Evolutionary conservation across 2,797 vertebrate species (phyloP).

Genomic region (Cygnus olor): DNA sequence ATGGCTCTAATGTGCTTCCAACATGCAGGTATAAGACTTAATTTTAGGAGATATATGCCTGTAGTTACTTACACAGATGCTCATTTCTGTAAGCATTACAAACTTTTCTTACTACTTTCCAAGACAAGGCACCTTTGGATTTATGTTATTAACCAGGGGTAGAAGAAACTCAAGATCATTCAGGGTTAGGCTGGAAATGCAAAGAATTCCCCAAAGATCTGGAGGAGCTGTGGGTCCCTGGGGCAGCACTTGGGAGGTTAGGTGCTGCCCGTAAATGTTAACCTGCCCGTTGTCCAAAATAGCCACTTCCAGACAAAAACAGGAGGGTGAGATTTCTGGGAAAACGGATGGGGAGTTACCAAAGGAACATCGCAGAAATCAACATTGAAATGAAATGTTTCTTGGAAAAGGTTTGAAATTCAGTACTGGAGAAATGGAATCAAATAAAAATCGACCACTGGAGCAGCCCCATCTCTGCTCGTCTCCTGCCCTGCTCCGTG

Average conservation of each 20-base stretch:
- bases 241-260: background rate
- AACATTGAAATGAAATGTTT: background rate
- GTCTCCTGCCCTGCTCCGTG: background rate
- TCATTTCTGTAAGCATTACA: background rate
- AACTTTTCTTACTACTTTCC: background rate
- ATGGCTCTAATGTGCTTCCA: background rate
- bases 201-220: background rate
- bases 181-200: background rate
- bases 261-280: background rate
- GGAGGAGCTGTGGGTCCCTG: background rate
- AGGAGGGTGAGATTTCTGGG: background rate
- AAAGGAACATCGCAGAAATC: background rate
- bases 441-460: accelerated
- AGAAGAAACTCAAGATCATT: background rate
- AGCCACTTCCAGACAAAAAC: background rate
- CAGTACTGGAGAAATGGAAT: background rate
- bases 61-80: background rate
- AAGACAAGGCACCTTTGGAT: background rate
- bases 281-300: background rate
- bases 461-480: background rate
- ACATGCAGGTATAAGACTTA: background rate
- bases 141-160: background rate
- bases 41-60: background rate
- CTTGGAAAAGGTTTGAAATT: background rate
- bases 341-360: background rate